phyloP scores from a whole-genome alignment of 2,888 invertebrate species.

The Melieria omissa region DNA sequence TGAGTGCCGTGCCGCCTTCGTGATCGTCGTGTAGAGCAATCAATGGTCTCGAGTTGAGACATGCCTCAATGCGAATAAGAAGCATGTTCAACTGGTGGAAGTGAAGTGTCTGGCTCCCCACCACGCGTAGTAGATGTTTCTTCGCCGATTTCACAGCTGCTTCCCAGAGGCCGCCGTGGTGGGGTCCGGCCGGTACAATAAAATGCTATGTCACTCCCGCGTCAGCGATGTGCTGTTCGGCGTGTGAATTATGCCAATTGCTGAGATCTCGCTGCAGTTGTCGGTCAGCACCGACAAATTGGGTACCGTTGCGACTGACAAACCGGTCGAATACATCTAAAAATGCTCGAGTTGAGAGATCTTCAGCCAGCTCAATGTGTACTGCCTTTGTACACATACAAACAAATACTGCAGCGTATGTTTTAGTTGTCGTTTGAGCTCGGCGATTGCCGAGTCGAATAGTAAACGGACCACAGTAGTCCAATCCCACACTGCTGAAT shows the following conservation, averaged over 20 bases:
- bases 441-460: not conserved
- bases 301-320: conserved; percentile 5
- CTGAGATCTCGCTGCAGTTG: not conserved
- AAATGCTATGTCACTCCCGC: not conserved
- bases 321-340: not conserved
- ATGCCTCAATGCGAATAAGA: not conserved
- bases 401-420: not conserved
- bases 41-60: conserved; percentile 3
- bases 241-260: not conserved
- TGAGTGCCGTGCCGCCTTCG: conserved; percentile 25
- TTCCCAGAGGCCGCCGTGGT: too few species aligned
- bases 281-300: conserved; percentile 6
- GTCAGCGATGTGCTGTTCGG: not conserved
- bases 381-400: conserved; percentile 6
- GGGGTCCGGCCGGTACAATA: not conserved
- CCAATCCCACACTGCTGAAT: not conserved
- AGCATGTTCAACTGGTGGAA: too few species aligned
- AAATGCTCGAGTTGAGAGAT: not conserved
- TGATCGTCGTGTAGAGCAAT: too few species aligned
- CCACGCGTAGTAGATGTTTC: not conserved
- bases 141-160: not conserved
- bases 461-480: too few species aligned
- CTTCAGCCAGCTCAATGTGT: conserved; percentile 12
- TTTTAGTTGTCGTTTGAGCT: not conserved
- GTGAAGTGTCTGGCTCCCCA: not conserved